These are phyloP conservation scores for Spodoptera exigua DNA, from an alignment of 2,888 invertebrate species.

Conservation along the genomic window DNA sequence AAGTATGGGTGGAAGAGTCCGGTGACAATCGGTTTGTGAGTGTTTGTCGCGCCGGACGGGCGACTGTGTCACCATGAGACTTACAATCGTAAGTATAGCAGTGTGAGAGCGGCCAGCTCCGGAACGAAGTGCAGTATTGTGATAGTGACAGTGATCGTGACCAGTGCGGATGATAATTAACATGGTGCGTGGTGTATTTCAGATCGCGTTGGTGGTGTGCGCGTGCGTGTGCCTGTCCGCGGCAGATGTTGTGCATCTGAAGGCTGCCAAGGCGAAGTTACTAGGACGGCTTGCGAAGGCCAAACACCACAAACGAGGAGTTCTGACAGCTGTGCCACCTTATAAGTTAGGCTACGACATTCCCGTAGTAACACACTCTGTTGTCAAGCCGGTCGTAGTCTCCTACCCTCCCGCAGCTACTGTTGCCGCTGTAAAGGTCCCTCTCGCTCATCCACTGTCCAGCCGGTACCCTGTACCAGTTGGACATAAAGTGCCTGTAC, in stretches of 20 bases:
- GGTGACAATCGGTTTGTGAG: slow-evolving; percentile 73
- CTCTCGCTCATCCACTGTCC: slow-evolving; percentile 73
- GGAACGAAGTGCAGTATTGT: slow-evolving; percentile 53
- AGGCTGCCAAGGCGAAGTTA: slow-evolving; percentile 73
- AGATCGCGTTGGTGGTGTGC: slow-evolving; percentile 80
- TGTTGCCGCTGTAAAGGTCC: slow-evolving; percentile 83
- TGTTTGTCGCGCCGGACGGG: slow-evolving; percentile 74
- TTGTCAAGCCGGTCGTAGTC: slow-evolving; percentile 84
- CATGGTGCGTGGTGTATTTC: slow-evolving; percentile 77
- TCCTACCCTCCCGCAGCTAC: slow-evolving; percentile 84
- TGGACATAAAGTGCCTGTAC: slow-evolving; percentile 76
- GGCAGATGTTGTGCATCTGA: slow-evolving; percentile 76
- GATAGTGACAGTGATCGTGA: slow-evolving; percentile 60
- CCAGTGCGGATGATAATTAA: slow-evolving; percentile 48
- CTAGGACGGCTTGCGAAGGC: slow-evolving; percentile 69
- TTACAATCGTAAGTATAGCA: slow-evolving; percentile 74
- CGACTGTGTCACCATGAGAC: slow-evolving; percentile 79
- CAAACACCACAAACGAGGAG: slow-evolving; percentile 82
- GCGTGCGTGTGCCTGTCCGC: slow-evolving; percentile 70
- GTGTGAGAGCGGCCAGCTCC: slow-evolving; percentile 31
- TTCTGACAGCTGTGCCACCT: slow-evolving; percentile 79
- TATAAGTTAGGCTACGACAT: slow-evolving; percentile 86
- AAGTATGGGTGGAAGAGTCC: slow-evolving; percentile 79
- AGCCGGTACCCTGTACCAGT: slow-evolving; percentile 75
- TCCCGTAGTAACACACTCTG: slow-evolving; percentile 83